Conservation (phyloP, 2,113 vertebrate genomes). For the Pyxicephalus adspersus region DNA sequence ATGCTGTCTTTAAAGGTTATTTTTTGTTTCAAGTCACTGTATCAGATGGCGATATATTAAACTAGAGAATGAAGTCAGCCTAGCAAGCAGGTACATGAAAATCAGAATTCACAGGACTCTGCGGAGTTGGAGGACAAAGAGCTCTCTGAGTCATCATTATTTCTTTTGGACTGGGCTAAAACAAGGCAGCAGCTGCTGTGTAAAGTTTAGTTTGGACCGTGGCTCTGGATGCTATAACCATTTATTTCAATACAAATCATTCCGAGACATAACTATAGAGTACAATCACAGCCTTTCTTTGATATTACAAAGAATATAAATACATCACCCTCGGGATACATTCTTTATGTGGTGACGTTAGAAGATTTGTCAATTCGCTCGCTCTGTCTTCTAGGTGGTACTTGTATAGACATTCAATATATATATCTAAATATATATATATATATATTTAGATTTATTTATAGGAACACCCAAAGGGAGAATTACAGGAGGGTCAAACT, state of each 20-base stretch:
- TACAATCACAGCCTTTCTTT: constrained; percentile 9
- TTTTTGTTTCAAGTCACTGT: constrained; percentile 44
- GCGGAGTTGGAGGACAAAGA: constrained; percentile 32
- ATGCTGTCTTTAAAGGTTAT: constrained; percentile 53
- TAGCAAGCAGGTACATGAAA: constrained; percentile 51
- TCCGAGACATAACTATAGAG: background rate
- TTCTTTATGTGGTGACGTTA: constrained; percentile 9
- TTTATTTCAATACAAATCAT: constrained; percentile 32
- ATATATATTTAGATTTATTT: background rate
- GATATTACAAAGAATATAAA: constrained; percentile 14
- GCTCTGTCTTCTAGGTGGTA: background rate
- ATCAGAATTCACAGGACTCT: constrained; percentile 35
- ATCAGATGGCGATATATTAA: constrained; percentile 48
- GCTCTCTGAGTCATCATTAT: constrained; percentile 50
- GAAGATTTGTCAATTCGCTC: background rate
- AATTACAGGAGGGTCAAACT: too few species aligned
- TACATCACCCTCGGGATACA: background rate
- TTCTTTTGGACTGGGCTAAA: constrained; percentile 52
- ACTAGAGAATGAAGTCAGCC: constrained; percentile 49
- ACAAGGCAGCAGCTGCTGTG: constrained; percentile 45
- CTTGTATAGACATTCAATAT: background rate
- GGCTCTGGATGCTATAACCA: constrained; percentile 40
- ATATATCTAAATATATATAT: background rate
- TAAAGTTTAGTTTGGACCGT: constrained; percentile 51
- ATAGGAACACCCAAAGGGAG: background rate